phyloP scores from a whole-genome alignment of 2,113 vertebrate species.

The Orientallactaga bullata region DNA sequence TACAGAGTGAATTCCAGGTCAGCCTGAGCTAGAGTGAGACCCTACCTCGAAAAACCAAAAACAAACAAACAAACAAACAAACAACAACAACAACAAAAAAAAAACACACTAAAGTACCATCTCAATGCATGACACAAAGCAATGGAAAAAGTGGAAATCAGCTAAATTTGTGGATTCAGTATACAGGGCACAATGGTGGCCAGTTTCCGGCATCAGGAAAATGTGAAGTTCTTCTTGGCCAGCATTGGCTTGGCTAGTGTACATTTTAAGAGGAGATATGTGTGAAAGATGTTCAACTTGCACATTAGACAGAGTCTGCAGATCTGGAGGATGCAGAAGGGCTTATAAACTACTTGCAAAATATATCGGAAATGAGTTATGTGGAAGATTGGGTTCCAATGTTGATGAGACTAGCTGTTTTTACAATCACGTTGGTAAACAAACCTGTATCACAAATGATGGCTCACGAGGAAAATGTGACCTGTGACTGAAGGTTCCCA shows the following conservation, averaged over 20 bases:
- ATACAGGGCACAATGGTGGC: background rate
- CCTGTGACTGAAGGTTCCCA: background rate
- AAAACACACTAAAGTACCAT: no score
- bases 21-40: no score
- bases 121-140: background rate
- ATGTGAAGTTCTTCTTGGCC: background rate
- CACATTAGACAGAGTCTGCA: background rate
- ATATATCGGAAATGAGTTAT: background rate
- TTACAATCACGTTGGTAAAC: background rate
- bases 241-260: background rate
- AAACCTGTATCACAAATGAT: background rate
- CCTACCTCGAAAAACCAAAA: no score
- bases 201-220: background rate
- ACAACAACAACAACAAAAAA: no score
- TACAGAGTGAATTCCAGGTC: no score
- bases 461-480: background rate
- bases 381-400: background rate
- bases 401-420: background rate
- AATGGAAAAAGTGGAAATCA: background rate
- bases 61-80: no score
- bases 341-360: background rate
- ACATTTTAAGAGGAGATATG: background rate
- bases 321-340: background rate
- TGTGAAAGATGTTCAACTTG: background rate
- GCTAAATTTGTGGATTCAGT: slow-evolving; percentile 26